phyloP scores from a whole-genome alignment of 1,140 invertebrate genomes.

The Bombus sibiricus region DNA sequence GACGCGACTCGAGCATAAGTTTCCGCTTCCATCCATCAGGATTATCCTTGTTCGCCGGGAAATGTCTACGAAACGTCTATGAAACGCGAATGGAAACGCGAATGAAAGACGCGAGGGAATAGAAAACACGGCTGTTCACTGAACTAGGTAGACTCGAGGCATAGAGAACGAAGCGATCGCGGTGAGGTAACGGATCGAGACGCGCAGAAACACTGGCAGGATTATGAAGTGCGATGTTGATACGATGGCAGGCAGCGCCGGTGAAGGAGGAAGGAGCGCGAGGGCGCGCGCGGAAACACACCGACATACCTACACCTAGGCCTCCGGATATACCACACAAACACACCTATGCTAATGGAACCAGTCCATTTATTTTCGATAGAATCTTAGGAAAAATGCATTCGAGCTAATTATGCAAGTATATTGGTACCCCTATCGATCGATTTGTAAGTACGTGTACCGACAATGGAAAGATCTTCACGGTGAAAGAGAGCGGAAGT shows the following conservation, averaged over 20 bases:
- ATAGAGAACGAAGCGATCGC: conserved; percentile 47
- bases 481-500: background rate
- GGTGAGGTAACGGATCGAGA: conserved; percentile 72
- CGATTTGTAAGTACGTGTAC: background rate
- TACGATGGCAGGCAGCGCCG: conserved; percentile 71
- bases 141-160: background rate
- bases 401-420: background rate
- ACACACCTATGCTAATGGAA: conserved; percentile 24
- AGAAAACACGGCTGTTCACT: background rate
- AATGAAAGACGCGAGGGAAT: background rate
- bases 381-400: conserved; percentile 29
- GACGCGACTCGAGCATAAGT: background rate
- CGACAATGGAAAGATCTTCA: background rate
- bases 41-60: background rate
- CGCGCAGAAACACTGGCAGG: conserved; percentile 75
- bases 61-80: too few relatives aligned
- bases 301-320: conserved; percentile 44
- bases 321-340: conserved; percentile 29
- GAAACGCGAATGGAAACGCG: background rate
- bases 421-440: conserved; percentile 42
- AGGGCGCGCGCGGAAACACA: conserved; percentile 65
- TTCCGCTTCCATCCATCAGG: background rate
- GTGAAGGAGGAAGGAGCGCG: conserved; percentile 68
- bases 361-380: conserved; percentile 29
- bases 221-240: conserved; percentile 79